A percentile compares a stretch with the other conserved stretches of the same genome.
These are phyloP conservation scores for Athalia circularis DNA, from an alignment of 2,888 invertebrate species.

Conservation along the genomic window DNA sequence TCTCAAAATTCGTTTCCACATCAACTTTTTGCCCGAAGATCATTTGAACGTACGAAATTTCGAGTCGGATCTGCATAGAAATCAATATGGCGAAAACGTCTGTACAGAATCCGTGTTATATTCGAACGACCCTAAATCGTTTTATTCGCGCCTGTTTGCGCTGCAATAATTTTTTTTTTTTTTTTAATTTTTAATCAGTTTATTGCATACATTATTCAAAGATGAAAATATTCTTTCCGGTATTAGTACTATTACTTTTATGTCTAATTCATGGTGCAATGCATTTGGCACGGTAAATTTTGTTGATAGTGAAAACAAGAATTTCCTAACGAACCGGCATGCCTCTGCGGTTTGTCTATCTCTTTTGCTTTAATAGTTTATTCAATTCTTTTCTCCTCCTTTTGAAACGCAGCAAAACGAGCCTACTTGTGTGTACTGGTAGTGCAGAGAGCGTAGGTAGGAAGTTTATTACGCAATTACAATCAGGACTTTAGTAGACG, in stretches of 20 bases:
- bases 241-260: background rate
- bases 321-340: constrained; percentile 31
- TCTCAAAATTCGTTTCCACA: too few species aligned
- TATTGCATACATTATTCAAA: too few species aligned
- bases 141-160: too few species aligned
- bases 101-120: too few species aligned
- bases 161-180: too few species aligned
- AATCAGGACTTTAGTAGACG: constrained; percentile 39
- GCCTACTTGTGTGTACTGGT: background rate
- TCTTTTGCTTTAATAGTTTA: background rate
- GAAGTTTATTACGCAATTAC: constrained; percentile 42
- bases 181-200: too few species aligned
- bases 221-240: too few species aligned
- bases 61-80: too few species aligned
- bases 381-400: background rate
- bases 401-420: background rate
- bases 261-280: constrained; percentile 6
- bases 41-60: too few species aligned
- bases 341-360: constrained; percentile 2
- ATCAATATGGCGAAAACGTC: too few species aligned
- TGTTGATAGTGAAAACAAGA: constrained; percentile 25
- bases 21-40: too few species aligned
- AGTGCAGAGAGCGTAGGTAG: constrained; percentile 27
- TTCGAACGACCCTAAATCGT: too few species aligned
- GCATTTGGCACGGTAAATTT: constrained; percentile 10